Conservation (phyloP, 37 sponge, comb jelly and placozoan genomes). For the Chondrosia reniformis region DNA sequence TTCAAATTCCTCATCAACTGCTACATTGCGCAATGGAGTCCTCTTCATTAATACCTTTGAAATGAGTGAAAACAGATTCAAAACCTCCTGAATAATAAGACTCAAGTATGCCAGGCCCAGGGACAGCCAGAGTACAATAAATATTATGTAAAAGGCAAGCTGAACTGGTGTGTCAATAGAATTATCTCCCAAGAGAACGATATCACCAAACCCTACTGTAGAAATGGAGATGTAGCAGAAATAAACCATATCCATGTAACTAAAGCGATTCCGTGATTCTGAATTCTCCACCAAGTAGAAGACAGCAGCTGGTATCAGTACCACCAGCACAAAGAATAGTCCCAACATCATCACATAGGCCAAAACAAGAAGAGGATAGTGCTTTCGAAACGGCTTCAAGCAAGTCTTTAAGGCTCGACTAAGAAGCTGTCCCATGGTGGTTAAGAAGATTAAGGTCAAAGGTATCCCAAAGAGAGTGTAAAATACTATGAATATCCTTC, state of each 20-base stretch:
- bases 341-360: background rate
- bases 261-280: background rate
- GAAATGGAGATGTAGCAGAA: conserved; percentile 35
- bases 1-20: conserved; percentile 19
- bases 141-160: background rate
- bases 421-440: conserved; percentile 17
- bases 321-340: background rate
- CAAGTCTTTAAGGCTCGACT: background rate
- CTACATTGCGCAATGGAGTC: background rate
- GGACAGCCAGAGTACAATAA: conserved; percentile 21
- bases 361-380: background rate
- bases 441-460: conserved; percentile 8
- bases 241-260: conserved; percentile 11
- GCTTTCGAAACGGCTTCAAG: conserved; percentile 10
- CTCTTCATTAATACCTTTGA: background rate
- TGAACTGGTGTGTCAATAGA: background rate
- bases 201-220: conserved; percentile 49
- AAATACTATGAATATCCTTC: conserved; percentile 14
- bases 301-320: conserved; percentile 24
- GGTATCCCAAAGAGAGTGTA: conserved; percentile 46
- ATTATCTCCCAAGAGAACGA: conserved; percentile 15
- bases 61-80: background rate
- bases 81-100: conserved; percentile 14
- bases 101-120: conserved; percentile 22
- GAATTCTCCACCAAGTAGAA: conserved; percentile 9